A percentile compares a stretch with the other conserved stretches of the same genome.
These are phyloP conservation scores for cat (Felis catus) DNA, from an alignment of 2,113 vertebrate species.

Conservation along the genomic window DNA sequence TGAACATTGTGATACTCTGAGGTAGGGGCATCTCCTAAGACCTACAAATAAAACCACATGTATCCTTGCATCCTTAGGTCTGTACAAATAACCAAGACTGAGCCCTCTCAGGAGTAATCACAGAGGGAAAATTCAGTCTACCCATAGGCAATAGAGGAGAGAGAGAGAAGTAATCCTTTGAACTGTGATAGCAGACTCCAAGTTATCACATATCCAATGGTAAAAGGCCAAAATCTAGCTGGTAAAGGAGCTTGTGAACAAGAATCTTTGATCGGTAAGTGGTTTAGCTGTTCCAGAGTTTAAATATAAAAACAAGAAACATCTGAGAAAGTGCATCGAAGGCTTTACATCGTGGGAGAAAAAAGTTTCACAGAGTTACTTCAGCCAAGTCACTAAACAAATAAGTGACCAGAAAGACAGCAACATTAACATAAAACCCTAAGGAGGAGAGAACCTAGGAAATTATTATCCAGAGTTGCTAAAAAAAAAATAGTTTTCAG, in stretches of 20 bases:
- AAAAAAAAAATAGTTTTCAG: background rate
- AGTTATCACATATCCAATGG: background rate
- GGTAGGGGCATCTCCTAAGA: background rate
- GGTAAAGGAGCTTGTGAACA: background rate
- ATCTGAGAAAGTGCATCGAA: background rate
- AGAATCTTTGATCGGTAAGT: background rate
- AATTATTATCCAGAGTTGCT: background rate
- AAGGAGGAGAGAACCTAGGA: background rate
- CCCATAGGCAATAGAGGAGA: background rate
- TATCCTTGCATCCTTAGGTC: background rate
- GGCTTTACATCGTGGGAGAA: too few species aligned
- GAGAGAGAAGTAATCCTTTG: background rate
- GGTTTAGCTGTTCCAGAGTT: background rate
- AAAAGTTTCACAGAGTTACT: background rate
- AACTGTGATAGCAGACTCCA: background rate
- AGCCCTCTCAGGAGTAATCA: background rate
- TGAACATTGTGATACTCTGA: background rate
- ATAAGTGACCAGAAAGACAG: background rate
- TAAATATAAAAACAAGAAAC: background rate
- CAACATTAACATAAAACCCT: background rate
- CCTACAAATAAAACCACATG: background rate
- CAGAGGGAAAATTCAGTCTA: background rate
- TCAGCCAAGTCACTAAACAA: background rate
- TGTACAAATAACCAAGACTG: background rate
- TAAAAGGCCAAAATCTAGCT: background rate